Conservation (phyloP, 2,888 invertebrate genomes). For the Drosophila monieri region DNA sequence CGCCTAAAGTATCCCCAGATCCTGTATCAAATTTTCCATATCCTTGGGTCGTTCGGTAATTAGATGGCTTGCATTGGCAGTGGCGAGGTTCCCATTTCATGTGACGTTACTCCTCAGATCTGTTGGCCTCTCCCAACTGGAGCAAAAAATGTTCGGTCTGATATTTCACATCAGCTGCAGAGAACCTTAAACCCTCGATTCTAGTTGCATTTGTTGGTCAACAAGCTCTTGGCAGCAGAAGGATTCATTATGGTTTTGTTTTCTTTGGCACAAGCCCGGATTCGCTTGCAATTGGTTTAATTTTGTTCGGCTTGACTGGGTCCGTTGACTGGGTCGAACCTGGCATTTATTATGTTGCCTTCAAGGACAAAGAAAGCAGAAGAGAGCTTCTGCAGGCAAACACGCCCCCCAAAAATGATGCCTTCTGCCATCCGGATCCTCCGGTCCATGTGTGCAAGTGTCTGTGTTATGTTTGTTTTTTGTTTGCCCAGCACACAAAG, state of each 20-base stretch:
- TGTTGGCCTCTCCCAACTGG: not conserved
- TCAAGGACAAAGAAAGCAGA: constrained; percentile 37
- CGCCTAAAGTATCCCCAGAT: constrained; percentile 1
- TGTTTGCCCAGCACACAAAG: constrained; percentile 41
- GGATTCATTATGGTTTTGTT: constrained; percentile 48
- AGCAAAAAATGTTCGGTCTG: constrained; percentile 3
- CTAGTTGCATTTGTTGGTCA: constrained; percentile 42
- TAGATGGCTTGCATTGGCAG: constrained; percentile 3
- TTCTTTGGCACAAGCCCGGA: constrained; percentile 28
- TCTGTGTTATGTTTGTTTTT: constrained; percentile 17
- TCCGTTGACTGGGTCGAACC: constrained; percentile 20
- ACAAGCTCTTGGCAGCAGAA: constrained; percentile 51
- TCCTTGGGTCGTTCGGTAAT: constrained; percentile 13
- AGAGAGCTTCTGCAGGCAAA: constrained; percentile 24
- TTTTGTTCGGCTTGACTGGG: constrained; percentile 33
- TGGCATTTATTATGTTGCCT: constrained; percentile 50
- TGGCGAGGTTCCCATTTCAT: not conserved
- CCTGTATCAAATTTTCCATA: not conserved
- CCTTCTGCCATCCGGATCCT: constrained; percentile 9
- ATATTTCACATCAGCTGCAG: constrained; percentile 20
- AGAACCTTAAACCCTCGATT: constrained; percentile 4
- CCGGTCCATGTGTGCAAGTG: constrained; percentile 2
- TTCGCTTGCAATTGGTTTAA: constrained; percentile 33
- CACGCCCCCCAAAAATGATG: constrained; percentile 44
- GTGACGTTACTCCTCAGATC: not conserved